phyloP scores from a whole-genome alignment of 2,888 invertebrate species.

The Lamellibrachia satsuma region DNA sequence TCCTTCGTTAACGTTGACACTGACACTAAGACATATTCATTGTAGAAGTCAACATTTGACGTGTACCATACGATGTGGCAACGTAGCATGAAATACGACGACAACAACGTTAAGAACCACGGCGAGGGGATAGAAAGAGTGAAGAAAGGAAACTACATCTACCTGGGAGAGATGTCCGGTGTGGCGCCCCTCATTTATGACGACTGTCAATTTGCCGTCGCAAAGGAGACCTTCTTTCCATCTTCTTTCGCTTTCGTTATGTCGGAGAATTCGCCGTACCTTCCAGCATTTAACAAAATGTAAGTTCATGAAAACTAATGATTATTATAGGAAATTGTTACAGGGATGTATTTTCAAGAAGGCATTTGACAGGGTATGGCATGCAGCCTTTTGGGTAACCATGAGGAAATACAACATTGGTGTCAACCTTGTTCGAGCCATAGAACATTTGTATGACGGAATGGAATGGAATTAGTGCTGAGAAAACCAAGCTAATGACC shows the following conservation, averaged over 20 bases:
- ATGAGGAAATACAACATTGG: too few species aligned
- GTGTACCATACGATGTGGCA: conserved; percentile 27
- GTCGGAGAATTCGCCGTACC: conserved; percentile 34
- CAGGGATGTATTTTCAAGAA: too few species aligned
- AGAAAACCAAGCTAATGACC: too few species aligned
- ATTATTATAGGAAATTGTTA: background rate
- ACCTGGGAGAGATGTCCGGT: conserved; percentile 29
- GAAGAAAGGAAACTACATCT: conserved; percentile 34
- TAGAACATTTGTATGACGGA: too few species aligned
- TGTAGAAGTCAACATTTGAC: conserved; percentile 25
- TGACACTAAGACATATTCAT: background rate
- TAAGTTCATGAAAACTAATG: conserved; percentile 23
- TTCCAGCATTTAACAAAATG: conserved; percentile 30
- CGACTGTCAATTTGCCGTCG: conserved; percentile 34
- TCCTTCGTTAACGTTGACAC: too few species aligned
- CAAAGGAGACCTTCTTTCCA: conserved; percentile 34
- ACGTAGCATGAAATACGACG: background rate
- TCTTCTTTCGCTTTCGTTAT: conserved; percentile 36
- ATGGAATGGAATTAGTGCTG: too few species aligned
- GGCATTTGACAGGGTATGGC: too few species aligned
- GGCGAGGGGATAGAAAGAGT: conserved; percentile 31
- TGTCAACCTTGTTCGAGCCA: too few species aligned
- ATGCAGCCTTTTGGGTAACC: too few species aligned
- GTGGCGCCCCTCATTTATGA: conserved; percentile 30
- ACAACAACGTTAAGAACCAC: conserved; percentile 31